Evolutionary conservation across 2,888 invertebrate species (phyloP).

Genomic region (Epinotia ramella): DNA sequence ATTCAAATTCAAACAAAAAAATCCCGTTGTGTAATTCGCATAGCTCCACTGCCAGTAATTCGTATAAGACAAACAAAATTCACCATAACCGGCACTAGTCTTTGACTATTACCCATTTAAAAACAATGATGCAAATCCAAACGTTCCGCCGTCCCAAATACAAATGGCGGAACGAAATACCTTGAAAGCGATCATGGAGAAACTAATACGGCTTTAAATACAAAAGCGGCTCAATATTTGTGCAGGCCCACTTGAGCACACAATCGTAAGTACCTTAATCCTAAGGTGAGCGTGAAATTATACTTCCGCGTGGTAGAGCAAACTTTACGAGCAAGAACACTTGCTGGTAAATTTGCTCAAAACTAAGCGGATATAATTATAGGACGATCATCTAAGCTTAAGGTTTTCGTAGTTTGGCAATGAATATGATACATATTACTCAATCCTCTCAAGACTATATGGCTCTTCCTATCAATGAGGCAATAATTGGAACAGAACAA

Average conservation of each 20-base stretch:
- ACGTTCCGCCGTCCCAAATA: conserved; percentile 11
- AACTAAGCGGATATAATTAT: neutral
- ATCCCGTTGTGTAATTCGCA: neutral
- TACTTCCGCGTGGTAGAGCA: conserved; percentile 6
- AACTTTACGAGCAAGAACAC: neutral
- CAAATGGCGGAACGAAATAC: conserved; percentile 32
- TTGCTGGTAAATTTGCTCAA: neutral
- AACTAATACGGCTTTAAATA: conserved; percentile 15
- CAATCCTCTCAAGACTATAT: no score
- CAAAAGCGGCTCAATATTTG: conserved; percentile 27
- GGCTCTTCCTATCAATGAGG: no score
- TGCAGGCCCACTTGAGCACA: conserved; percentile 14
- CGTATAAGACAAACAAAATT: neutral
- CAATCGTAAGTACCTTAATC: conserved; percentile 20
- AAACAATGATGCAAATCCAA: conserved; percentile 1
- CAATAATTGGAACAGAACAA: no score
- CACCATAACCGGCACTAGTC: conserved; percentile 1
- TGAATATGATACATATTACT: no score
- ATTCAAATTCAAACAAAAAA: neutral
- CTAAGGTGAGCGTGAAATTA: neutral
- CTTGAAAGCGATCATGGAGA: conserved; percentile 18
- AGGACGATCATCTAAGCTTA: no score
- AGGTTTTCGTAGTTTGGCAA: no score
- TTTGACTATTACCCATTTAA: conserved; percentile 5
- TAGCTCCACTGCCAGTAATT: neutral